A percentile compares a stretch with the other conserved stretches of the same genome.
These are phyloP conservation scores for Exocentrus adspersus DNA, from an alignment of 2,888 invertebrate species.

Conservation along the genomic window DNA sequence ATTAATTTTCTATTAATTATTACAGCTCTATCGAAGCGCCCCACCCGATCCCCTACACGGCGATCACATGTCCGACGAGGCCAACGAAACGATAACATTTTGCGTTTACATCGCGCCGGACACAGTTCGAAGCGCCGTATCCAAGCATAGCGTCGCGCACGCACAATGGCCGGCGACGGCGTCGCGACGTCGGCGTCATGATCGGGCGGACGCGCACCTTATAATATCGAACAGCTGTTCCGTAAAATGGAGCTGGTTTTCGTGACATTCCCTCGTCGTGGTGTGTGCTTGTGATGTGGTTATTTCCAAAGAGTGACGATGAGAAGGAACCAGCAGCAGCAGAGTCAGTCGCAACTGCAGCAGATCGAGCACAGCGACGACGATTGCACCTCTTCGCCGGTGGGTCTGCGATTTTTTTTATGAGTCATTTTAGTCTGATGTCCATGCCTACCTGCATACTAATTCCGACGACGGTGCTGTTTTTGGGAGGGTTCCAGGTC, in stretches of 20 bases:
- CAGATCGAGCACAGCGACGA: constrained; percentile 65
- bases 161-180: constrained; percentile 46
- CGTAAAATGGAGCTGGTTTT: constrained; percentile 36
- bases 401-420: constrained; percentile 52
- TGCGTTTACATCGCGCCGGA: too few species aligned
- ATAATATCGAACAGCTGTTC: constrained; percentile 56
- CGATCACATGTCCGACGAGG: too few species aligned
- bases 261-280: constrained; percentile 25
- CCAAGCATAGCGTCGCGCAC: too few species aligned
- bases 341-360: constrained; percentile 56
- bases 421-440: constrained; percentile 30
- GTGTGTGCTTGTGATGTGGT: constrained; percentile 33
- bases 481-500: constrained; percentile 2
- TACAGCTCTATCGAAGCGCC: too few species aligned
- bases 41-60: too few species aligned
- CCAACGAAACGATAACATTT: too few species aligned
- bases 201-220: constrained; percentile 37
- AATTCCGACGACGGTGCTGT: background rate
- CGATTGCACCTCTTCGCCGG: constrained; percentile 67
- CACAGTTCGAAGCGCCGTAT: too few species aligned
- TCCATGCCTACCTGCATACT: constrained; percentile 9
- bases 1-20: too few species aligned
- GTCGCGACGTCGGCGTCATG: constrained; percentile 53
- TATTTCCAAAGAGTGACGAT: constrained; percentile 43
- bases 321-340: constrained; percentile 56